Evolutionary conservation across 2,113 vertebrate genomes (phyloP).

Genomic region (Eclectus roratus): DNA sequence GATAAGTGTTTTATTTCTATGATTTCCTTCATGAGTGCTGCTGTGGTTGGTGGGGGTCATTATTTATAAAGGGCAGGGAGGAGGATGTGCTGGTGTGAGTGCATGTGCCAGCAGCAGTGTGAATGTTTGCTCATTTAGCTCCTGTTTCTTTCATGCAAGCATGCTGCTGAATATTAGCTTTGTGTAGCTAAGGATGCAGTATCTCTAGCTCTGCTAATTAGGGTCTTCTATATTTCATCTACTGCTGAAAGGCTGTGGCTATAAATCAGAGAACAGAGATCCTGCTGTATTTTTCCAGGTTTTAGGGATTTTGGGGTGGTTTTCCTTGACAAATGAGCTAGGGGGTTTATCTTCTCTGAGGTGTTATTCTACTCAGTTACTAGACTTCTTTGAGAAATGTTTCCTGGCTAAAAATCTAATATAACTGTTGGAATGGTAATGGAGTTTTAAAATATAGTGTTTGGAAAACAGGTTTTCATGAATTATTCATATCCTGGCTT

Average conservation of each 20-base stretch:
- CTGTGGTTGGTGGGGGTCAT: rapidly evolving
- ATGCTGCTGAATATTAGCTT: not conserved
- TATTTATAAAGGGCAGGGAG: not conserved
- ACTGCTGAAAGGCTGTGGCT: not conserved
- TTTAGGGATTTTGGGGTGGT: not conserved
- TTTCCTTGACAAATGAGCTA: not conserved
- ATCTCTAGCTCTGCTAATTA: not conserved
- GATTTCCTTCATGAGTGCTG: rapidly evolving
- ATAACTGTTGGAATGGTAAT: not conserved
- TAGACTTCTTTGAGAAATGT: not conserved
- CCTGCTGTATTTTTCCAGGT: not conserved
- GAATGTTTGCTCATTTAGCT: rapidly evolving
- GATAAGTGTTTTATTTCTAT: not conserved
- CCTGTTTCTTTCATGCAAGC: rapidly evolving
- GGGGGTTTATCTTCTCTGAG: not conserved
- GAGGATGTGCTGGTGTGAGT: rapidly evolving
- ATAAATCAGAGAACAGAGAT: not conserved
- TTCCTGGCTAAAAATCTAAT: not conserved
- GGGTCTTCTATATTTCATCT: not conserved
- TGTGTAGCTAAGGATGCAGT: not conserved
- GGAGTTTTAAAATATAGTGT: not conserved
- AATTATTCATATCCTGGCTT: not conserved
- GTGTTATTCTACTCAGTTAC: not conserved
- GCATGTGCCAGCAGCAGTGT: rapidly evolving
- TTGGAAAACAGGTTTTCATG: not conserved